Evolutionary conservation across 2,797 vertebrate species (phyloP), one percentile per base, ranked within the genome.

Genomic region (Babyrousa celebensis): DNA sequence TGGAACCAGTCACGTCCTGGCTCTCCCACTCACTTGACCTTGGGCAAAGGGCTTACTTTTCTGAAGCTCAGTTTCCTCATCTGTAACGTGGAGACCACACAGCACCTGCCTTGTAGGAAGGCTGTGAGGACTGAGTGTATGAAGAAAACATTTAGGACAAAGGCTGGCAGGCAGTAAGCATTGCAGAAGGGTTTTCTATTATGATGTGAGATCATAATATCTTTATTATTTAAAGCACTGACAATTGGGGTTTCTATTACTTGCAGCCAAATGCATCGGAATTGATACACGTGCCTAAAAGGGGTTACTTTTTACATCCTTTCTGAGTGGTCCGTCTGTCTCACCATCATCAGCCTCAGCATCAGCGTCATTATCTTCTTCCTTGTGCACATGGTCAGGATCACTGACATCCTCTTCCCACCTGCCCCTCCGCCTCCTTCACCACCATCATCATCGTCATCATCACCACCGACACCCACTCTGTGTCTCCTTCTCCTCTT

Each of bases 211-310:
- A 96, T 48, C 43, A 74, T 54, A 29, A 78, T 29, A 80, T 43
- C 21, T 71, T 54, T 85, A 80, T 72, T 74, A 65, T 71, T 84
- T 75, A 87, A 87, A 80, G 20, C 32, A 62, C 16, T 18, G 72
- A 29, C 12, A 75, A 23, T 18, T 68, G 32, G 36, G 20, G 27
- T 56, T 36, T 95, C 77, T 60, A 1, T 88, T 85, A 98, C 85
- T 87, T 80, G 36, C 74, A 29, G 12, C 87, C 96, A 96, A 54
- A 70, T 74, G 36, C 85, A 63, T 78, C 56, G 65, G 65, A 77
- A 96, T 7, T 89, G 65, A 21, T 68, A 83, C 40, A 72, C 3
- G 0, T 3, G 10, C 2, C 1, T 93, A 29, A 85, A 54, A 82
- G 48, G 23, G 16, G 67, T 56, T 52, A 58, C 43, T 14, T 94